phyloP scores from a whole-genome alignment of 2,797 vertebrate species.

The Alauda arvensis region DNA sequence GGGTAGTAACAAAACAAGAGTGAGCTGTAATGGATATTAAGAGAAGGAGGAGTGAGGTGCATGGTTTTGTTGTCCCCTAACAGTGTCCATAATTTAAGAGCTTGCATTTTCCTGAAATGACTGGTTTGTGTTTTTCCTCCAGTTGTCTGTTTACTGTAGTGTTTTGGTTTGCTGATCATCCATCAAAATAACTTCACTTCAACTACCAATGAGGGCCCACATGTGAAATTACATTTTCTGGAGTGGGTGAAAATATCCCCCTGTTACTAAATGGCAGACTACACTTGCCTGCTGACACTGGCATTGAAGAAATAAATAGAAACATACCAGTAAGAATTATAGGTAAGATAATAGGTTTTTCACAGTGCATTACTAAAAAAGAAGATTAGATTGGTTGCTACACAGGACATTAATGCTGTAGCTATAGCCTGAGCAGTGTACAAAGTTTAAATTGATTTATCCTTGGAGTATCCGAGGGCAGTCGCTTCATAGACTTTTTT shows the following conservation, averaged over 20 bases:
- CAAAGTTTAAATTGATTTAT: constrained; percentile 19
- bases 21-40: not conserved
- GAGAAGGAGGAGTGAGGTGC: not conserved
- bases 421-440: not conserved
- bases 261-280: not conserved
- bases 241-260: not conserved
- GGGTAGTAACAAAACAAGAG: not conserved
- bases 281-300: not conserved
- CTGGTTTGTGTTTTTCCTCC: not conserved
- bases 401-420: not conserved
- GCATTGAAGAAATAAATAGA: not conserved
- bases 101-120: not conserved
- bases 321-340: not conserved
- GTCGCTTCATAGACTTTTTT: not conserved
- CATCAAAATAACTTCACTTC: not conserved
- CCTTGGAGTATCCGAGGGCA: not conserved
- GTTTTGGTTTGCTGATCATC: not conserved
- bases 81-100: not conserved
- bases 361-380: not conserved
- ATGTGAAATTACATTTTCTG: not conserved
- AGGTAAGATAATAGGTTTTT: not conserved
- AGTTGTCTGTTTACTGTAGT: not conserved
- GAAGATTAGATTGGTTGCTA: not conserved
- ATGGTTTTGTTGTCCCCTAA: not conserved
- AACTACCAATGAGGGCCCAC: not conserved